Base-by-base conservation (phyloP, 2,797 vertebrate species). In the Lepilemur ruficaudatus region DNA sequence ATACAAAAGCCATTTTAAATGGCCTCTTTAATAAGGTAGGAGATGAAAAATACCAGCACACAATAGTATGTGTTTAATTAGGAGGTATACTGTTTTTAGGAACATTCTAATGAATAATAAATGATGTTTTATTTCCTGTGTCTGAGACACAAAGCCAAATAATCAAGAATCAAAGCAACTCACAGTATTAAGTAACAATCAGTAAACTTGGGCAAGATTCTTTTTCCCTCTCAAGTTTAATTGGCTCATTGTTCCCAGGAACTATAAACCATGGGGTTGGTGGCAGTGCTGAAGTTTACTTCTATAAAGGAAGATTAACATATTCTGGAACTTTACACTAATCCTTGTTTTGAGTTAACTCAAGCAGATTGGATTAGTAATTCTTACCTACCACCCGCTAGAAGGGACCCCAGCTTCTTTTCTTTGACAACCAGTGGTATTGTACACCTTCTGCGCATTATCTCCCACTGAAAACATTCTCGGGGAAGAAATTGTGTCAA, bases 341-440 rank as follows among this genome's bases (percentile, higher is more conserved):
- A 99, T 99, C 99, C 99, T 99, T 99, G 99, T 99, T 99, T 99
- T 99, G 99, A 99, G 98, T 99, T 99, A 99, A 99, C 98, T 99
- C 99, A 99, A 98, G 99, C 99, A 99, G 99, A 99, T 98, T 99
- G 99, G 99, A 99, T 99, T 99, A 99, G 99, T 98, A 99, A 99
- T 98, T 98, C 98, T 99, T 98, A 99, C 98, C 99, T 98, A 98
- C 98, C 98, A 99, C 98, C 99, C 99, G 99, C 99, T 96, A 99
- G 98, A 99, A 97, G 97, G 97, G 98, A 99, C 98, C 70, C 96
- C 91, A 94, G 98, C 96, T 98, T 98, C 98, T 98, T 97, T 98
- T 98, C 98, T 98, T 97, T 98, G 98, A 99, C 98, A 98, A 98
- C 98, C 91, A 94, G 89, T 89, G 95, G 98, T 87, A 99, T 98